phyloP scores from a whole-genome alignment of 2,797 vertebrate genomes.

The Parauchenoglanis punctatus region DNA sequence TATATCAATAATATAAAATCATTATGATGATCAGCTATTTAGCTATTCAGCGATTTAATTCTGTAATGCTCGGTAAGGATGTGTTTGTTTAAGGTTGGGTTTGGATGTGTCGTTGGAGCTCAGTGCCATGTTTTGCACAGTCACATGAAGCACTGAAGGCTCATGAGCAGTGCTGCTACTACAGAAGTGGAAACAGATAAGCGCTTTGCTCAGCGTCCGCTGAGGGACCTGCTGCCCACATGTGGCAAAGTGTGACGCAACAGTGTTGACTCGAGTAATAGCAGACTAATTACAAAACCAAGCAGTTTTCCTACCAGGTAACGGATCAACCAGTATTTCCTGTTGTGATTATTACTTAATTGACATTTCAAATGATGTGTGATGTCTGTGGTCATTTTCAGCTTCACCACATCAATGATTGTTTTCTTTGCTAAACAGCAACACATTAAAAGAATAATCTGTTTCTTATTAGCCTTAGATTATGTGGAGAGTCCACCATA shows the following conservation, averaged over 20 bases:
- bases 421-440: background rate
- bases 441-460: background rate
- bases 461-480: background rate
- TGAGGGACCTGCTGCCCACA: conserved; percentile 19
- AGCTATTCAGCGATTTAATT: background rate
- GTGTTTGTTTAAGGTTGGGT: background rate
- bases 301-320: background rate
- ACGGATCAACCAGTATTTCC: background rate
- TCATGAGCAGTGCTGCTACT: background rate
- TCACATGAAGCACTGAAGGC: background rate
- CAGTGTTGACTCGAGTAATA: background rate
- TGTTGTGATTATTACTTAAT: background rate
- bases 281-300: background rate
- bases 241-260: background rate
- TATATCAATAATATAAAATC: background rate
- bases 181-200: background rate
- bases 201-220: background rate
- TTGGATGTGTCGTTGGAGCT: background rate
- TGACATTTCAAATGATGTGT: too few relatives aligned
- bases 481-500: background rate
- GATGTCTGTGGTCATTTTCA: background rate
- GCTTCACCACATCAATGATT: background rate
- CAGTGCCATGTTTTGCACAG: background rate
- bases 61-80: background rate
- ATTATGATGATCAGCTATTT: background rate